Evolutionary conservation across 2,797 vertebrate species (phyloP), one percentile per base, ranked within the genome.

Genomic region (Petrocephalus sullivani): DNA sequence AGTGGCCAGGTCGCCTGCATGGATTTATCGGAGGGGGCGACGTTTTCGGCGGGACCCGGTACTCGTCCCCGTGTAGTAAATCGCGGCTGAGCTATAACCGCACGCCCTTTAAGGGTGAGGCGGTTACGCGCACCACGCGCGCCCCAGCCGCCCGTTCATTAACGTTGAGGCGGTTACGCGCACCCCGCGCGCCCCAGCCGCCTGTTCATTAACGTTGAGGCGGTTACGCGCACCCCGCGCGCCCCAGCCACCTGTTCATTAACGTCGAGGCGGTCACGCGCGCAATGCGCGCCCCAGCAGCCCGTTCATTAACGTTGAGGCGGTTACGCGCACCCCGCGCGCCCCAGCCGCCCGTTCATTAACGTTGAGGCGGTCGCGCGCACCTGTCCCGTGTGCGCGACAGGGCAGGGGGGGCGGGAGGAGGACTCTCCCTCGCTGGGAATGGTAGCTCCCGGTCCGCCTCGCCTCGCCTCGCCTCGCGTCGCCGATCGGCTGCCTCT

Each of bases 391-490:
- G 87, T 81, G 83, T 75, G 88, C 83, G 61, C 87, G 57, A 37
- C 88, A 37, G 23, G 71, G 64, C 23, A 81, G 87, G 87, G 51
- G 51, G 86, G 85, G 75, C 85, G 87, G 87, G 86, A 51, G 86
- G 87, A 78, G 88, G 88, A 60, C 86, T 91, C 88, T 91, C 90
- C 91, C 92, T 88, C 78, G 87, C 85, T 75, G 89, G 85, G 89
- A 91, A 91, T 93, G 93, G 92, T 93, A 91, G 91, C 90, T 91
- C 91, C 93, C 92, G 88, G 89, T 89, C 91, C 91, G 89, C 86
- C 90, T 89, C 89, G 89, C 89, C 85, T 89, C 89, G 89, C 89
- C 85, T 46, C 91, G 89, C 87, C 90, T 89, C 89, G 89, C 89
- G 81, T 75, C 53, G 78, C 86, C 88, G 87, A 90, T 90, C 88